Evolutionary conservation across 2,888 invertebrate species (phyloP), one percentile per base, ranked within the genome.

Genomic region (Zaprionus bogoriensis): DNA sequence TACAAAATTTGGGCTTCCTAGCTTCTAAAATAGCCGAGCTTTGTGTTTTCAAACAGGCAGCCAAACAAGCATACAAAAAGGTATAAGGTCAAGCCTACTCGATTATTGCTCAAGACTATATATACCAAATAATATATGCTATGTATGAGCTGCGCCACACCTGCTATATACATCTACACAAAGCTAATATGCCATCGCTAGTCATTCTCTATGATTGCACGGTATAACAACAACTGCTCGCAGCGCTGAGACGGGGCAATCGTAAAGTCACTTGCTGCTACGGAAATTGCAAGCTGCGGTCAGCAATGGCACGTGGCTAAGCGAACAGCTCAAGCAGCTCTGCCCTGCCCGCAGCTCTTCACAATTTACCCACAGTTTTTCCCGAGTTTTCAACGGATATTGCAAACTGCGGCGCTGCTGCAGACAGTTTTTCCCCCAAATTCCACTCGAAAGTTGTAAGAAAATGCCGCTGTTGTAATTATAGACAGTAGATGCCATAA

Each of bases 271-370:
- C 66, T 76, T 63, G 71, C 64, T 53, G 62, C 67, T n/a, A 79
- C 81, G 83, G 83, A 82, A 82, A 82, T 82, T 86, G 74, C 83
- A 70, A 77, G 77, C 67, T 83, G 83, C 77, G 86, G 83, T 74
- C 70, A 62, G 65, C 69, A 69, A 57, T 65, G 64, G 52, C 67
- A 62, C 62, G 55, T 62, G 52, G 70, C 53, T 39, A 44, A 14
- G 32, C 32, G 9, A 6, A 27, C 5, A 27, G 23, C 27, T 9
- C 27, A 6, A 42, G 54, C 25, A 32, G 25, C 41, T 39, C 32
- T 20, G 48, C 63, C 58, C 59, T 45, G 54, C 57, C 66, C 59
- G 32, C 58, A 28, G 25, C 38, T 52, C 51, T 39, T 19, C 27
- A 51, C 47, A 38, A 65, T 63, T 47, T 59, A n/a, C n/a, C 52